Evolutionary conservation across 1,140 invertebrate genomes (phyloP).

Genomic region (Magallana angulata): DNA sequence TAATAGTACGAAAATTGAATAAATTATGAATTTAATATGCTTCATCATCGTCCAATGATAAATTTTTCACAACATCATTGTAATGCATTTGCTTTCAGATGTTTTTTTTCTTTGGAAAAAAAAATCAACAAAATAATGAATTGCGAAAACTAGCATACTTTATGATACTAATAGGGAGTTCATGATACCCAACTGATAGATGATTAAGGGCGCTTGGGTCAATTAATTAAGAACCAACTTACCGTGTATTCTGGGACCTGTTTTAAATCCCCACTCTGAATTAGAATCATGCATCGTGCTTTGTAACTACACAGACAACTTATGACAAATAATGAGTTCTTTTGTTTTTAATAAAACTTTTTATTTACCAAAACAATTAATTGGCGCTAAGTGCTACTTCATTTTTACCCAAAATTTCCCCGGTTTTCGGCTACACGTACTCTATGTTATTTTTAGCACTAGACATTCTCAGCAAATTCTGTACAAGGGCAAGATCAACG

Average conservation of each 20-base stretch:
- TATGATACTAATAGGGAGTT: no score
- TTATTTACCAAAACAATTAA: slow-evolving; percentile 27
- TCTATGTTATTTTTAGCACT: slow-evolving; percentile 12
- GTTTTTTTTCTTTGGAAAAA: no score
- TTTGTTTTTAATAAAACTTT: slow-evolving; percentile 11
- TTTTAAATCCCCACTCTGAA: neutral
- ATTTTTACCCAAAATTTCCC: slow-evolving; percentile 32
- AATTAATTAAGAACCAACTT: neutral
- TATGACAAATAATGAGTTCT: slow-evolving; percentile 9
- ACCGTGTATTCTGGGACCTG: neutral
- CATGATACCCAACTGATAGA: no score
- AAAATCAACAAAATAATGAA: no score
- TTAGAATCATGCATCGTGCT: neutral
- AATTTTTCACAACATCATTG: no score
- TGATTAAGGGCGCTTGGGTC: no score
- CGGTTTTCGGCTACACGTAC: neutral
- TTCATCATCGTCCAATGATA: no score
- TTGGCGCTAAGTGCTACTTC: neutral
- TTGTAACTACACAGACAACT: neutral
- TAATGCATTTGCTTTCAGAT: no score
- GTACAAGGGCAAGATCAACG: neutral
- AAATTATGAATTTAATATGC: no score
- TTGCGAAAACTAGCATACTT: no score
- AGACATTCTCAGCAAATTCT: slow-evolving; percentile 1
- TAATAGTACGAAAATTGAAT: no score